Base-by-base conservation (phyloP, 2,888 invertebrate genomes). In the Eupithecia insigniata region DNA sequence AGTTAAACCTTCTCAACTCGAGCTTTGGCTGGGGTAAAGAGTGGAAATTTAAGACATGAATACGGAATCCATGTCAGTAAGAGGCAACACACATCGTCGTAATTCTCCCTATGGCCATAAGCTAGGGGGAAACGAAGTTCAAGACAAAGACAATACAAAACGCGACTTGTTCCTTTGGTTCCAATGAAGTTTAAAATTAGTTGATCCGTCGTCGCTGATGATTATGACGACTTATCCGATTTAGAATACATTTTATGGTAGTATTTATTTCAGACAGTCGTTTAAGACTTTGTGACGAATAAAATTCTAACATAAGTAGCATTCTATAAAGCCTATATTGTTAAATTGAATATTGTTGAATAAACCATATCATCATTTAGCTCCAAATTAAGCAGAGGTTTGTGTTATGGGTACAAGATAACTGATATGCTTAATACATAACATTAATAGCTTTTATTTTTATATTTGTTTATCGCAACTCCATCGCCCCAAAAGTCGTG, bases 11-110 rank as follows among this genome's bases (percentile, higher is more conserved):
- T 55, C 55, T 26, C 26, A 55, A 55, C 55, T 55, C 26, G 22
- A 55, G 55, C 55, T 55, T 55, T 14, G 26, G 26, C 14, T 55
- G 55, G 55, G 22, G 55, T 55, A 8, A 4, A 1, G 34, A 62
- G 8, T n/a, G 61, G 61, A 62, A 62, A 62, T 22, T 62, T 62
- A 34, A 34, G 61, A 62, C 18, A 22, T 1, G 61, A n/a, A 62
- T 62, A n/a, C 32, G 61, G 32, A 34, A 32, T 30, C 10, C 18
- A 30, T 7, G 58, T 0, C 26, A 22, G 22, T 22, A 51, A n/a
- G n/a, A 51, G 51, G 51, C n/a, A 51, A 51, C 10, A 3, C 14
- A 39, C 10, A 51, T 51, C 55, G 1, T 55, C 22, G 12, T n/a
- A 4, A 55, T 14, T 55, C 26, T 26, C 12, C 10, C 0, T 22